Base-by-base conservation (phyloP, 1,140 invertebrate species). In the Drosophila varians region DNA sequence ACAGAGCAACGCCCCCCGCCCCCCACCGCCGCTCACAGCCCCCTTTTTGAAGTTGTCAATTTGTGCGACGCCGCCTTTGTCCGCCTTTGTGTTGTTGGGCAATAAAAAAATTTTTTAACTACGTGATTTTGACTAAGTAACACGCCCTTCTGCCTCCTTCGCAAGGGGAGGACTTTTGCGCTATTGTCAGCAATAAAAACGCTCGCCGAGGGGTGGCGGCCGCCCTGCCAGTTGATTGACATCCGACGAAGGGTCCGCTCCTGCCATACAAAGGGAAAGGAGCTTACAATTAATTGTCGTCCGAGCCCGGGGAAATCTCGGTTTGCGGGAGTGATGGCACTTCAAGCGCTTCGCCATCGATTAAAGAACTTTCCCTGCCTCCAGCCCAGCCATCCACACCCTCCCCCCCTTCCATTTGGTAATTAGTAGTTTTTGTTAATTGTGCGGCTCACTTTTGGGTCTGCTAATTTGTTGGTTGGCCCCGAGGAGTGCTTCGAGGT, bases 71-170 rank as follows among this genome's bases (percentile, higher is more conserved):
- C 25, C 57, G 49, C 76, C 65, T 64, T 79, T 66, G 57, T 60
- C 31, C 51, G 55, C 74, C 57, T 58, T 73, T 72, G 66, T 77
- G 58, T 53, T 36, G 28, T 57, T 36, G 28, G 57, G 57, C 70
- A 79, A 79, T 79, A 79, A 79, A 79, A 38, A 79, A 74, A 79
- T 79, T 79, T 79, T 70, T 79, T 74, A 79, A 79, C 76, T 79
- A 79, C 76, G 76, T 79, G 76, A 79, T 79, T 79, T 79, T 75
- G 76, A 79, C 76, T 78, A 79, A 78, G 76, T 78, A 79, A 79
- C 76, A 78, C 76, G 62, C 74, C 74, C 49, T 46, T n/a, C 21
- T 18, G 12, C 43, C 23, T n/a, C n/a, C n/a, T n/a, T n/a, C n/a
- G n/a, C n/a, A 25, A 36, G 54, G 58, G 47, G 54, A 34, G 31